Conservation (phyloP, 2,113 vertebrate genomes). For the Crotophaga sulcirostris region DNA sequence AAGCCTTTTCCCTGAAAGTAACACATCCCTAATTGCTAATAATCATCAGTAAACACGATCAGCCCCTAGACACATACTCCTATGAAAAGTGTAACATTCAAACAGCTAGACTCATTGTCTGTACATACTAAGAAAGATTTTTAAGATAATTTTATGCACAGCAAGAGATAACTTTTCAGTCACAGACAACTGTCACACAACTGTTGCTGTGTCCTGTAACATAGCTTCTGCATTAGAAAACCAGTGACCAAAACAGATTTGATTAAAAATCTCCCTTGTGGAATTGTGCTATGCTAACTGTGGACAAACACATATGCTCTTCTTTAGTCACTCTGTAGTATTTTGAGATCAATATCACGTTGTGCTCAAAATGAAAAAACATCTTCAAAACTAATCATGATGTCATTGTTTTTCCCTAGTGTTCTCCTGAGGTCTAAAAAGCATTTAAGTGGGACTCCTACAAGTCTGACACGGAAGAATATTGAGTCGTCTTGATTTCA, state of each 20-base stretch:
- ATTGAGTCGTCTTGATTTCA: neutral
- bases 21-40: constrained; percentile 67
- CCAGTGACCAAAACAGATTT: neutral
- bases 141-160: neutral
- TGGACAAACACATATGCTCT: neutral
- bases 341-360: neutral
- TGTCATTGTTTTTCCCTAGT: neutral
- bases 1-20: constrained; percentile 52
- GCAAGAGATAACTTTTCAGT: neutral
- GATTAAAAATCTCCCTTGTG: neutral
- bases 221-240: neutral
- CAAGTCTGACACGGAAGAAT: neutral
- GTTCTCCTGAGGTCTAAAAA: neutral
- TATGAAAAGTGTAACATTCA: neutral
- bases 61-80: neutral
- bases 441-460: neutral
- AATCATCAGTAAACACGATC: constrained; percentile 5
- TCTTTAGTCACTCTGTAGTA: neutral
- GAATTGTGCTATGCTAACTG: neutral
- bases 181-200: neutral
- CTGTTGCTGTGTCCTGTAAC: neutral
- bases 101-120: neutral
- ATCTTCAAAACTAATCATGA: neutral
- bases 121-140: neutral
- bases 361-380: neutral